Evolutionary conservation across 1,140 invertebrate species (phyloP).

Genomic region (Doryteuthis pealeii): DNA sequence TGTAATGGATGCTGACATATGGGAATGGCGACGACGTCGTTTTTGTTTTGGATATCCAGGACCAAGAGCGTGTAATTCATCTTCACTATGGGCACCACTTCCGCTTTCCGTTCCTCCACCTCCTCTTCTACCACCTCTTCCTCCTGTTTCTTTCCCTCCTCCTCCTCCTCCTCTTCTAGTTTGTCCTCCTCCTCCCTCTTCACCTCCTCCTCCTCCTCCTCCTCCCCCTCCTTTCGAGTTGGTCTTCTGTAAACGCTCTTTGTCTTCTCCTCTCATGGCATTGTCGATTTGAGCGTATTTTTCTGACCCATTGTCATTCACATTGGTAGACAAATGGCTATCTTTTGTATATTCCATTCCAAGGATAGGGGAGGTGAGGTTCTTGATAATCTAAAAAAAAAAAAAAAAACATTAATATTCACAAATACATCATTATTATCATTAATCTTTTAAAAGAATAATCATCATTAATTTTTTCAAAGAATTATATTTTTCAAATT

Average conservation of each 20-base stretch:
- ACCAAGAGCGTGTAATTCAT: background rate
- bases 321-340: background rate
- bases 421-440: background rate
- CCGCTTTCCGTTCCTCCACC: background rate
- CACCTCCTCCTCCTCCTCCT: background rate
- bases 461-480: too few relatives aligned
- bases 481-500: too few relatives aligned
- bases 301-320: slow-evolving; percentile 19
- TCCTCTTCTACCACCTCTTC: background rate
- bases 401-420: background rate
- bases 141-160: background rate
- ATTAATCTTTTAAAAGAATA: too few relatives aligned
- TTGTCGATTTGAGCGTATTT: slow-evolving; percentile 14
- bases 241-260: background rate
- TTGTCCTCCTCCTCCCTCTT: background rate
- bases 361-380: slow-evolving; percentile 19
- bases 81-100: background rate
- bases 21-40: background rate
- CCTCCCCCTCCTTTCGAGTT: background rate
- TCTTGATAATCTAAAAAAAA: slow-evolving; percentile 24
- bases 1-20: background rate
- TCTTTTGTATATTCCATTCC: slow-evolving; percentile 15
- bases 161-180: background rate
- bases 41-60: background rate
- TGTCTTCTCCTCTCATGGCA: slow-evolving; percentile 1